A percentile compares a stretch with the other conserved stretches of the same genome.
Conservation (phyloP, 2,113 vertebrate species). For the Australoheros scitulus region DNA sequence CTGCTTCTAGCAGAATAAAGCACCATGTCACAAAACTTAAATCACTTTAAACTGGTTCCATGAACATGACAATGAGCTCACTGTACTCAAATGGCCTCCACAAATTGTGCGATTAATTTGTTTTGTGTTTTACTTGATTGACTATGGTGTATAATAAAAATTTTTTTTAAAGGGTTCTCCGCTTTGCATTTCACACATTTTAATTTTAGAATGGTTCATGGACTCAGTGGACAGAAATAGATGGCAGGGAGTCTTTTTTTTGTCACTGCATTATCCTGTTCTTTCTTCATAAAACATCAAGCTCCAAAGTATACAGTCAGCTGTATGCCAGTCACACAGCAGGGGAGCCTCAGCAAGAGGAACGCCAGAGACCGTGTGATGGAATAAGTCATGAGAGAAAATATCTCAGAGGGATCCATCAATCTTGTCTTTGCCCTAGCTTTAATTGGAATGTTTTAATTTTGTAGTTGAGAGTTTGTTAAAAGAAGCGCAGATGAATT, state of each 20-base stretch:
- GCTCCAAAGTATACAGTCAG: constrained; percentile 19
- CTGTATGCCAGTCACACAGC: constrained; percentile 20
- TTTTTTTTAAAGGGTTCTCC: neutral
- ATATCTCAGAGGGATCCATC: constrained; percentile 18
- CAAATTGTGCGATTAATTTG: neutral
- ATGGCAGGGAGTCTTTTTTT: constrained; percentile 26
- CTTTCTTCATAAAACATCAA: constrained; percentile 26
- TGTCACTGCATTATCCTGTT: constrained; percentile 31
- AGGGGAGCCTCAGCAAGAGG: constrained; percentile 12
- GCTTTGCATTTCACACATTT: constrained; percentile 27
- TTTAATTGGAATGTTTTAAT: neutral
- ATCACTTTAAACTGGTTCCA: no score
- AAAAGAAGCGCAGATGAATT: neutral
- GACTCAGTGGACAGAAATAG: constrained; percentile 35
- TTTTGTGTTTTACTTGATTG: neutral
- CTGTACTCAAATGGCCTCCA: no score
- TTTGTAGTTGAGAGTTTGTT: constrained; percentile 11
- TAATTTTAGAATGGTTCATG: constrained; percentile 46
- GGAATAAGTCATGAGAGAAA: constrained; percentile 26
- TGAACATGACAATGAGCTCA: no score
- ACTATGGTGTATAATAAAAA: neutral
- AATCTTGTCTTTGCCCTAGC: constrained; percentile 23
- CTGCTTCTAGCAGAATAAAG: no score
- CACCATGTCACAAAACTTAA: no score
- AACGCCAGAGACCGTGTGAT: neutral